Conservation (phyloP, 2,113 vertebrate genomes). For the Pelecanoides urinatrix region DNA sequence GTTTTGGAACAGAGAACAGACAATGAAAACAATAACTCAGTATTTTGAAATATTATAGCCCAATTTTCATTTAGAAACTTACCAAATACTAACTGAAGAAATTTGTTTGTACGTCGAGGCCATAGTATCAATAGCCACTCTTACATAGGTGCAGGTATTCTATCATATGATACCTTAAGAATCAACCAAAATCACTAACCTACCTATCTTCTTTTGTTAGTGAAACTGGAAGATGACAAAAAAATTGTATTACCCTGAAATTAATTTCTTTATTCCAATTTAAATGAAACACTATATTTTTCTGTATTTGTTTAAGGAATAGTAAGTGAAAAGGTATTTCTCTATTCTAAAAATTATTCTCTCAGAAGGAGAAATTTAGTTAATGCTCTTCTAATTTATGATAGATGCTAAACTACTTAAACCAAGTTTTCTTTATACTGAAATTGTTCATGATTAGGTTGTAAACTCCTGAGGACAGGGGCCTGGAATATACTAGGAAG, state of each 20-base stretch:
- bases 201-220: not conserved
- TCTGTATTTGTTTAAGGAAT: not conserved
- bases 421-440: not conserved
- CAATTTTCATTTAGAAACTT: not conserved
- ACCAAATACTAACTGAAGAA: not conserved
- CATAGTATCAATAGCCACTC: not conserved
- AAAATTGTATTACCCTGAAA: not conserved
- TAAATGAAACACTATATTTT: not conserved
- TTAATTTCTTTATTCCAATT: not conserved
- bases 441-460: not conserved
- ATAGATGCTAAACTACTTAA: not conserved
- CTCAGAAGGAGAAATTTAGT: not conserved
- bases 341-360: not conserved
- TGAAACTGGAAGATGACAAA: not conserved
- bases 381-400: not conserved
- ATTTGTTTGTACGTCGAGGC: not conserved
- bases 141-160: not conserved
- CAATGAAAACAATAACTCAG: not conserved
- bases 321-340: not conserved
- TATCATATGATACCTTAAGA: not conserved
- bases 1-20: not conserved
- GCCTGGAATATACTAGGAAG: not conserved
- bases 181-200: not conserved
- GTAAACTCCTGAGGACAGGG: not conserved
- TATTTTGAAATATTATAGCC: not conserved